Evolutionary conservation across 2,888 invertebrate genomes (phyloP).

Genomic region (Siphlonurus alternatus): DNA sequence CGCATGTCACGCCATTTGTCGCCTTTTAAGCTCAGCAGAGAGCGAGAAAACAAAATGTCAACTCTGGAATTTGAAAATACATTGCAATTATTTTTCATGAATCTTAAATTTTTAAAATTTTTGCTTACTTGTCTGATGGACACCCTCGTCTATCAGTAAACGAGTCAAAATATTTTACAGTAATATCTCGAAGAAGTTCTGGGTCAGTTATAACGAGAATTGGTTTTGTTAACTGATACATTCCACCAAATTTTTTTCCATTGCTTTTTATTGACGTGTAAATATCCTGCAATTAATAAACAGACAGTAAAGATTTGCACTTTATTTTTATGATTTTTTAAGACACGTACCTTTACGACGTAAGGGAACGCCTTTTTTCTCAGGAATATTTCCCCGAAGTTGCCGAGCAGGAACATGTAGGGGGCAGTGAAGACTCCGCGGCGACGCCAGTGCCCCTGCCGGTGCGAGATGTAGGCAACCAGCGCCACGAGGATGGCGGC

Average conservation of each 20-base stretch:
- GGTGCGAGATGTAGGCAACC: neutral
- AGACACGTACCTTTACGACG: neutral
- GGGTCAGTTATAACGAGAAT: constrained; percentile 4
- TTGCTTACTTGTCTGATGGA: neutral
- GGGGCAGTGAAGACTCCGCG: neutral
- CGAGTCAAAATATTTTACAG: constrained; percentile 6
- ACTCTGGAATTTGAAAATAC: neutral
- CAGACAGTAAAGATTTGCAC: neutral
- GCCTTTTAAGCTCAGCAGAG: neutral
- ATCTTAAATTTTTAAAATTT: neutral
- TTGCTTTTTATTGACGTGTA: neutral
- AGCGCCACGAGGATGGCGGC: neutral
- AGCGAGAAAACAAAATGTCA: neutral
- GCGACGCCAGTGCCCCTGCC: neutral
- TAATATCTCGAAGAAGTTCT: constrained; percentile 11
- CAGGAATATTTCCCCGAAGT: neutral
- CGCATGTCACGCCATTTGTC: neutral
- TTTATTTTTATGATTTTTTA: neutral
- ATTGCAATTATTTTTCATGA: neutral
- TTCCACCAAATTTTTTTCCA: neutral
- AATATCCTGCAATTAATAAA: neutral
- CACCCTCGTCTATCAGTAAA: neutral
- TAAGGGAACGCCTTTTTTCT: neutral
- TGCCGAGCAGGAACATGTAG: neutral
- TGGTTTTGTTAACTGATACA: neutral